phyloP scores from a whole-genome alignment of 2,888 invertebrate species.

The Cistogaster globosa region DNA sequence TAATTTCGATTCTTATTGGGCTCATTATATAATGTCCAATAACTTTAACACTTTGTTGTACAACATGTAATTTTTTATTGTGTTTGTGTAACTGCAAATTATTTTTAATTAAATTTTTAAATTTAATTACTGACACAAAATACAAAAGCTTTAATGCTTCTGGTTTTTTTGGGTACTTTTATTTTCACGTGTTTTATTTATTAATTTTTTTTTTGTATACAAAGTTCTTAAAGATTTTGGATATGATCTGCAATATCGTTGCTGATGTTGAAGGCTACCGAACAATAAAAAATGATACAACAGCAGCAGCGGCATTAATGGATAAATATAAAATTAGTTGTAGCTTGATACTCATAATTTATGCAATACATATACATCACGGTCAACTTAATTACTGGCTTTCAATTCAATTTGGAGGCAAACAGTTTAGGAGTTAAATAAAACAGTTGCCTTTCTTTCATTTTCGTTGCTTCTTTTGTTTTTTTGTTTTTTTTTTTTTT shows the following conservation, averaged over 20 bases:
- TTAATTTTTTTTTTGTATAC: no score
- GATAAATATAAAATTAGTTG: slow-evolving; percentile 67
- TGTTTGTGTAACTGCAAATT: slow-evolving; percentile 66
- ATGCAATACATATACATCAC: slow-evolving; percentile 70
- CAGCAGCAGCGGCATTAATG: slow-evolving; percentile 8
- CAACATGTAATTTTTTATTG: slow-evolving; percentile 55
- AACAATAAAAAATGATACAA: not conserved
- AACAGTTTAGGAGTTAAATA: slow-evolving; percentile 56
- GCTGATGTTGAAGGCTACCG: slow-evolving; percentile 5
- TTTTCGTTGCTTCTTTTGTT: not conserved
- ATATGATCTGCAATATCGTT: slow-evolving; percentile 39
- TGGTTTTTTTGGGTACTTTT: slow-evolving; percentile 26
- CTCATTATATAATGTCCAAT: slow-evolving; percentile 18
- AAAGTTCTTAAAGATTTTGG: slow-evolving; percentile 17
- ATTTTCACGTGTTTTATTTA: not conserved
- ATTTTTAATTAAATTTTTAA: slow-evolving; percentile 67
- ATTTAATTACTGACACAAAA: slow-evolving; percentile 64
- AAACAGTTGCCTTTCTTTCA: slow-evolving; percentile 28
- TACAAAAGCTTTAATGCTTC: slow-evolving; percentile 39
- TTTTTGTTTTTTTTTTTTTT: not conserved
- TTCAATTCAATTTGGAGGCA: slow-evolving; percentile 69
- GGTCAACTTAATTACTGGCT: slow-evolving; percentile 70
- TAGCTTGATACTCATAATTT: slow-evolving; percentile 70
- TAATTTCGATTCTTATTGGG: no score
- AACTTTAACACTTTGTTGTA: slow-evolving; percentile 55